Conservation (phyloP, 2,113 vertebrate species). For the Nesogale talazaci region DNA sequence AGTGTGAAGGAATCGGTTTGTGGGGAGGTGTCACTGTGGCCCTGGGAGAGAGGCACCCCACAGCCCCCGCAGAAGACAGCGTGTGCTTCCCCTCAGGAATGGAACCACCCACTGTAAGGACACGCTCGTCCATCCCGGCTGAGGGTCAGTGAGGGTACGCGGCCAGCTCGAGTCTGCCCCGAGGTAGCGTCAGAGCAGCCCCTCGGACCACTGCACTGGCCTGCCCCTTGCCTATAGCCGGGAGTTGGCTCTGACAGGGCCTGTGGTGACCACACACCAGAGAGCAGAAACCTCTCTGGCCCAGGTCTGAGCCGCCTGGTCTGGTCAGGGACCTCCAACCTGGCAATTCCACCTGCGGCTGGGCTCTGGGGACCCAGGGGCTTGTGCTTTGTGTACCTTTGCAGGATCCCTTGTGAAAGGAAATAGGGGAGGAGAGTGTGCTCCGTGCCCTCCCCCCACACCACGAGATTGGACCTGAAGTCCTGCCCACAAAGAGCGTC, state of each 20-base stretch:
- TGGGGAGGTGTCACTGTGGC: not conserved
- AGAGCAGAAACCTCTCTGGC: not conserved
- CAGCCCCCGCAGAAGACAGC: not conserved
- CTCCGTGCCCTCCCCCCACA: too few relatives aligned
- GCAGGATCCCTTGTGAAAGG: not conserved
- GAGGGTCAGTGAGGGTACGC: not conserved
- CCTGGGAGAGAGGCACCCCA: not conserved
- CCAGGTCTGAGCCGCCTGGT: not conserved
- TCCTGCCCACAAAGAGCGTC: not conserved
- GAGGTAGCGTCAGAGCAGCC: not conserved
- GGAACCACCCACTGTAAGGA: rapidly evolving
- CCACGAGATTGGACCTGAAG: not conserved
- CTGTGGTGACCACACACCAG: not conserved
- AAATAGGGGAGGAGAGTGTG: not conserved
- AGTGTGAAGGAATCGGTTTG: not conserved
- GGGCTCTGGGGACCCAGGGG: not conserved
- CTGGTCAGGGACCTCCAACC: not conserved
- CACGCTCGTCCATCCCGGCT: not conserved
- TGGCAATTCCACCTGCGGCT: not conserved
- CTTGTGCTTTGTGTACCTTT: not conserved
- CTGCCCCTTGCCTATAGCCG: not conserved
- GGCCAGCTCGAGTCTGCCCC: not conserved
- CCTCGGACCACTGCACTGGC: not conserved
- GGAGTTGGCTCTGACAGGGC: not conserved
- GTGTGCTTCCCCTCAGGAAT: not conserved